Percentiles rank a stretch among this genome's conserved stretches.
phyloP scores from a whole-genome alignment of 2,113 vertebrate genomes.

The Aepyceros melampus region DNA sequence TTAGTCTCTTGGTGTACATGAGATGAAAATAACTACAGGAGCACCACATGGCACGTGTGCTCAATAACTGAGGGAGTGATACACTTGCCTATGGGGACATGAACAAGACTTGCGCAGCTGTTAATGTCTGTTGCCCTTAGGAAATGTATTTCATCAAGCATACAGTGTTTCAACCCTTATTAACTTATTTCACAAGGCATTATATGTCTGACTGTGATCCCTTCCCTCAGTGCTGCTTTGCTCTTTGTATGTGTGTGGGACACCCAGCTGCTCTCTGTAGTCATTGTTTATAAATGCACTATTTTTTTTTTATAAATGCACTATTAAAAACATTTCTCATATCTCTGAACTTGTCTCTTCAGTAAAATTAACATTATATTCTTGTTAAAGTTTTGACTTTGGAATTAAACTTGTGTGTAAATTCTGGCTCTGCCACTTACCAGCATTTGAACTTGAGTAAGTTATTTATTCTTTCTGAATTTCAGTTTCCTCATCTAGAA shows the following conservation, averaged over 20 bases:
- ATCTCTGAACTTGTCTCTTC: background rate
- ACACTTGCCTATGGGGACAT: conserved; percentile 2
- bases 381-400: background rate
- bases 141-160: conserved; percentile 55
- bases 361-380: background rate
- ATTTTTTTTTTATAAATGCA: conserved; percentile 13
- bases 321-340: background rate
- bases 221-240: background rate
- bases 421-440: background rate
- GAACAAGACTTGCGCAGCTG: conserved; percentile 50
- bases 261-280: background rate
- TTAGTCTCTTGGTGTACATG: conserved; percentile 14
- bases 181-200: conserved; percentile 55
- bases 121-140: conserved; percentile 60
- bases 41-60: background rate
- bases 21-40: conserved; percentile 20
- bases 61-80: conserved; percentile 13
- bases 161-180: conserved; percentile 39
- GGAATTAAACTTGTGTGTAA: background rate
- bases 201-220: conserved; percentile 40
- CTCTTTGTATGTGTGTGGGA: background rate
- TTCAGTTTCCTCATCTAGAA: conserved; percentile 4
- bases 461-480: background rate
- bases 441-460: background rate
- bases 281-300: background rate